Base-by-base conservation (phyloP, 1,140 invertebrate species). In the Bacillus rossius region DNA sequence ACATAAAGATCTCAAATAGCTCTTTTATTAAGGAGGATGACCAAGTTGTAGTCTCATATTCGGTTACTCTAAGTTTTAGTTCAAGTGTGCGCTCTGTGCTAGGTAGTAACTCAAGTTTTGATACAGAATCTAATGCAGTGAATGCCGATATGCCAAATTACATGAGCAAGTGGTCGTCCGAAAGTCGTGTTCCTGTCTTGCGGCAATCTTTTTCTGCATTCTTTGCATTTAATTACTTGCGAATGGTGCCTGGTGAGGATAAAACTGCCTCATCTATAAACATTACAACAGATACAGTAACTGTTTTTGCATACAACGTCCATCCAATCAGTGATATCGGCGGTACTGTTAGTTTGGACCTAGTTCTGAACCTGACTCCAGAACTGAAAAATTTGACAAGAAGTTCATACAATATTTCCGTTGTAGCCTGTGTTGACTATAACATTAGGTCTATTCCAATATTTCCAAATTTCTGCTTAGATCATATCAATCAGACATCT, bases 201-300 rank as follows among this genome's bases (percentile, higher is more conserved):
- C 75, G 84, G n/a, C 84, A 84, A 60, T 81, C 83, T 1, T 81
- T 80, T 62, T 79, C 82, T 14, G 81, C 85, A 43, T 88, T 86
- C 64, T 89, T 88, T 64, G 75, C 82, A 10, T 88, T 84, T 62
- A 83, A 86, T 29, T 89, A 83, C 62, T 84, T 86, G 57, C 68
- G 88, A 55, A 70, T 82, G 0, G 73, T 75, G 0, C 78, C 77
- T 38, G 78, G 86, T 50, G 79, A 80, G 59, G 70, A 84, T 52
- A n/a, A 78, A 82, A 23, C 78, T 84, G 0, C 77, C 78, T 25
- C 66, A 5, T 23, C 84, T 2, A 69, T 88, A 0, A 88, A 88
- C 66, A 60, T 89, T 7, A 84, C 84, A 0, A 77, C 76, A 0
- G 71, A 77, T 29, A 75, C 77, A 45, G 71, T 85, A 8, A 80